These are phyloP conservation scores for Phalacrocorax pelagicus DNA, from an alignment of 2,113 vertebrate species.

Conservation along the genomic window DNA sequence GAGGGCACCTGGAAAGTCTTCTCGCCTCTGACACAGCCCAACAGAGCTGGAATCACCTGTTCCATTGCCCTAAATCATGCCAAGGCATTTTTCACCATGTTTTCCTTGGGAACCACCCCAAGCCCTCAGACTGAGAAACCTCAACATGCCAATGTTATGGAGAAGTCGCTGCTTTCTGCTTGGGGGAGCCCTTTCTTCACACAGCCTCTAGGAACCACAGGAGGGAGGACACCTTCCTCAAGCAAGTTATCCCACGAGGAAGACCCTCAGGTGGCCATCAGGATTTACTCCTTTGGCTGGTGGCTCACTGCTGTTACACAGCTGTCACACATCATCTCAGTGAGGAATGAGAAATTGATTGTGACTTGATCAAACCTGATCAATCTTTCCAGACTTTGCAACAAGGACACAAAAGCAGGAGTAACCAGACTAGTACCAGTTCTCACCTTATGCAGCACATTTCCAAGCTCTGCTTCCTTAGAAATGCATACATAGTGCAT, in stretches of 20 bases:
- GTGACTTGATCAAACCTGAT: neutral
- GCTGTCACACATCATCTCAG: neutral
- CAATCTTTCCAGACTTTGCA: neutral
- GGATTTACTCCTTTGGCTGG: neutral
- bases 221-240: neutral
- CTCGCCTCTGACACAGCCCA: neutral
- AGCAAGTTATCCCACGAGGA: neutral
- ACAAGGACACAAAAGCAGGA: neutral
- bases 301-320: neutral
- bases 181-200: neutral
- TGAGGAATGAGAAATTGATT: neutral
- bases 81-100: conserved; percentile 50
- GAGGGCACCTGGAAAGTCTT: conserved; percentile 7
- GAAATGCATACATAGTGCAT: neutral
- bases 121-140: conserved; percentile 40
- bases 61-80: conserved; percentile 22
- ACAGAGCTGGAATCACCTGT: conserved; percentile 66
- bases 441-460: conserved; percentile 3
- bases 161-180: neutral
- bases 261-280: neutral
- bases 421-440: neutral
- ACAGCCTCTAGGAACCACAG: neutral
- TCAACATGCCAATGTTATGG: neutral
- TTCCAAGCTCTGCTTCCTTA: conserved; percentile 2
- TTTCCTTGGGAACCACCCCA: conserved; percentile 56